Evolutionary conservation across 2,113 vertebrate species (phyloP), one percentile per base, ranked within the genome.

Genomic region (Phasianus colchicus): DNA sequence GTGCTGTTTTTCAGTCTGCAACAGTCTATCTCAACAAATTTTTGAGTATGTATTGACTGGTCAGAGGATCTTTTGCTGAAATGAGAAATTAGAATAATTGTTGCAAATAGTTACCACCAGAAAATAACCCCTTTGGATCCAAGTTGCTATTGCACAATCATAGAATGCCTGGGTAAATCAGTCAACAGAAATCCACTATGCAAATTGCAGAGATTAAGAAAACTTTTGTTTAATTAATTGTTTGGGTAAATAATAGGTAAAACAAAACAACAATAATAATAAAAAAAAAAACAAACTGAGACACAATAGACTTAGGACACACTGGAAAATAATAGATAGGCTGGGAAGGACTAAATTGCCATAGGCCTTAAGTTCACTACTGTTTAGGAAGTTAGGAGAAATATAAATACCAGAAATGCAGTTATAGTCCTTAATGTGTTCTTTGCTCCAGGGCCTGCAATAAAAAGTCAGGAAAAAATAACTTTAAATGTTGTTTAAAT

Each of bases 141-240:
- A 57, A 72, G n/a, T 8, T 65, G 42, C 47, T 72, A 15, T 43
- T 90, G 74, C 30, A 55, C 13, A 36, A 42, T 54, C 52, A 10
- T 29, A 54, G 27, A 54, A 30, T 30, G 27, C 27, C 25, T 54
- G 50, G 7, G 25, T 54, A 16, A 54, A 54, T 29, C 27, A 54
- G 15, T 58, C 47, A 74, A 55, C 20, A 55, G 81, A 78, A 69
- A 40, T 74, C 86, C 86, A 14, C 43, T 91, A 9, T 63, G 10
- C n/a, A 64, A 64, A 80, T 92, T 92, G 86, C 29, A 60, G 34
- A 69, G 36, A 74, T 73, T 65, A 88, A 81, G 42, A 16, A 32
- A 45, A 19, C 57, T 89, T 90, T 63, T 80, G 24, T 78, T 94
- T 86, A 76, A 65, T 89, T 90, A 58, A 72, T 75, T 82, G 8